A percentile compares a stretch with the other conserved stretches of the same genome.
phyloP scores from a whole-genome alignment of 2,113 vertebrate genomes.

The Nicator chloris region DNA sequence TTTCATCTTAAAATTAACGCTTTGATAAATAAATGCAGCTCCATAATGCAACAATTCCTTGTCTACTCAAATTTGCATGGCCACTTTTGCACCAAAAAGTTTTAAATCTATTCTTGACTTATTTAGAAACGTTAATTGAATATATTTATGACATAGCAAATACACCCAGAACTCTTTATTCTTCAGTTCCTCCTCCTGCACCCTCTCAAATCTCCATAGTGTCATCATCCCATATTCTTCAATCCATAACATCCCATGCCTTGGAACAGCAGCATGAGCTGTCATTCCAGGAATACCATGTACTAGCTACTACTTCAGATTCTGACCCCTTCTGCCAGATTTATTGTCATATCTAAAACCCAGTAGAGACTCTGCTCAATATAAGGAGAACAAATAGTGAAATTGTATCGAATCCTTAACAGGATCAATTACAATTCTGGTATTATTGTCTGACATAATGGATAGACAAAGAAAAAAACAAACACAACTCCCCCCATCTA shows the following conservation, averaged over 20 bases:
- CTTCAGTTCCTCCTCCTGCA: neutral
- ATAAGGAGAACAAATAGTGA: neutral
- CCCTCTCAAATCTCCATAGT: neutral
- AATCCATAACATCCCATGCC: neutral
- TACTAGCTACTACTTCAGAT: neutral
- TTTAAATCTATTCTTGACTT: neutral
- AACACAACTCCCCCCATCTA: neutral
- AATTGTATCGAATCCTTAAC: neutral
- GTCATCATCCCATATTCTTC: neutral
- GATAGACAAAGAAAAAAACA: neutral
- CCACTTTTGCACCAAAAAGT: neutral
- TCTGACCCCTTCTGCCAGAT: neutral
- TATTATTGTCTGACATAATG: neutral
- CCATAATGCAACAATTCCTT: neutral
- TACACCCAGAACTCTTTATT: neutral
- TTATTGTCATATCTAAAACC: neutral
- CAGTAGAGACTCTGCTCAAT: neutral
- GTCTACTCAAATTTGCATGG: neutral
- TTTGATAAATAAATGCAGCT: neutral
- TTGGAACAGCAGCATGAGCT: neutral
- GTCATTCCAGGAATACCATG: neutral
- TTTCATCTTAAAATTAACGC: neutral
- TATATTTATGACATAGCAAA: neutral
- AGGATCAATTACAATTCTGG: neutral
- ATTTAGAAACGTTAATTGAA: neutral